Evolutionary conservation across 2,797 vertebrate genomes (phyloP).

Genomic region (Peromyscus eremicus): DNA sequence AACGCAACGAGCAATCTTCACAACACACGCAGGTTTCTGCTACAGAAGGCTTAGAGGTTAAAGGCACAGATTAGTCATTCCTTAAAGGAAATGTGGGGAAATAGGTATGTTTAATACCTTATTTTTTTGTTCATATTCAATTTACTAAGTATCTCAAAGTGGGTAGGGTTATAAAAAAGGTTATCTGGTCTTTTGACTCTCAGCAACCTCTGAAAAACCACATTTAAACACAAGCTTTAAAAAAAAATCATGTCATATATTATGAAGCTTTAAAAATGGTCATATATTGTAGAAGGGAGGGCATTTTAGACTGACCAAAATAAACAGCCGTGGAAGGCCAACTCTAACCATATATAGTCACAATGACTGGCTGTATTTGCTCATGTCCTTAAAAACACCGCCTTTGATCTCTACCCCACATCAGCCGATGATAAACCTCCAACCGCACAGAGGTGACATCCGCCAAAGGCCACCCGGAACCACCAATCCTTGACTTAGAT

Average conservation of each 20-base stretch:
- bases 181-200: constrained; percentile 5
- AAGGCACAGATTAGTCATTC: constrained; percentile 4
- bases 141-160: constrained; percentile 55
- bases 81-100: constrained; percentile 55
- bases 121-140: constrained; percentile 46
- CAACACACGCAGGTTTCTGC: constrained; percentile 58
- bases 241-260: background rate
- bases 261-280: background rate
- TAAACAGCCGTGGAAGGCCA: background rate
- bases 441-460: background rate
- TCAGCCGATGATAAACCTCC: background rate
- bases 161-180: constrained; percentile 18
- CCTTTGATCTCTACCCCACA: background rate
- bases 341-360: constrained; percentile 27
- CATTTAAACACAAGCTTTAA: background rate
- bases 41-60: background rate
- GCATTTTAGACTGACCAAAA: constrained; percentile 42
- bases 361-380: background rate
- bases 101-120: background rate
- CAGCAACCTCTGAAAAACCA: background rate
- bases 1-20: constrained; percentile 44
- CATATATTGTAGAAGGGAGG: background rate
- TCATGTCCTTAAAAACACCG: constrained; percentile 37
- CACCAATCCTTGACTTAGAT: background rate
- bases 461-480: constrained; percentile 3